Conservation (phyloP, 2,888 invertebrate genomes). For the Torymus aiolomorphi region DNA sequence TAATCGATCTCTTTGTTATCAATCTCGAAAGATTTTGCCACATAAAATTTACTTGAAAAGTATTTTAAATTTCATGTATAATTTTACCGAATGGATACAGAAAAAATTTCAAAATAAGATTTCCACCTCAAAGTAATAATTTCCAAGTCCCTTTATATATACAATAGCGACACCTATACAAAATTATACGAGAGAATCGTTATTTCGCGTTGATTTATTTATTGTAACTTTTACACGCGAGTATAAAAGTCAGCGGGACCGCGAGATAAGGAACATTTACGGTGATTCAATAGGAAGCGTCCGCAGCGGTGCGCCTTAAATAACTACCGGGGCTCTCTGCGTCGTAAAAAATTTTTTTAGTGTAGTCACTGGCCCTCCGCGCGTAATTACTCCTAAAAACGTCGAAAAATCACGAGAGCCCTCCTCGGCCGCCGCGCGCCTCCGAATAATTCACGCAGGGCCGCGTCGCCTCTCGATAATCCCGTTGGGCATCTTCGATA, state of each 20-base stretch:
- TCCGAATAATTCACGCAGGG: constrained; percentile 40
- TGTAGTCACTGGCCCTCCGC: neutral
- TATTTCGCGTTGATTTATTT: constrained; percentile 44
- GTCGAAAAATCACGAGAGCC: constrained; percentile 57
- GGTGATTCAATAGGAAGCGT: constrained; percentile 38
- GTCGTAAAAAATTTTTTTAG: constrained; percentile 47
- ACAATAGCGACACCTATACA: too few relatives aligned
- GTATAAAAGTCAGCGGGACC: constrained; percentile 39
- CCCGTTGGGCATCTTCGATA: constrained; percentile 69
- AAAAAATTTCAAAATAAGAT: too few relatives aligned
- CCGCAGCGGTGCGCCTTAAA: constrained; percentile 24
- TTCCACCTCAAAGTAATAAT: too few relatives aligned
- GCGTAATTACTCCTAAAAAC: constrained; percentile 53
- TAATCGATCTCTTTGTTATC: too few relatives aligned
- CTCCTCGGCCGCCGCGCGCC: neutral
- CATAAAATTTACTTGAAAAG: too few relatives aligned
- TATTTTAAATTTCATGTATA: too few relatives aligned
- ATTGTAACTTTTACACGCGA: constrained; percentile 32
- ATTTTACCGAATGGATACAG: too few relatives aligned
- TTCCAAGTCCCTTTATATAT: too few relatives aligned
- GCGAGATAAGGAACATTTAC: constrained; percentile 41
- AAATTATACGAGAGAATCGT: too few relatives aligned
- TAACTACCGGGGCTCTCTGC: constrained; percentile 31
- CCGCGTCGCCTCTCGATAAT: constrained; percentile 21
- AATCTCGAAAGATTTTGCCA: too few relatives aligned